phyloP scores from a whole-genome alignment of 2,888 invertebrate species.

The Pseudococcus jackbeardsleyi region DNA sequence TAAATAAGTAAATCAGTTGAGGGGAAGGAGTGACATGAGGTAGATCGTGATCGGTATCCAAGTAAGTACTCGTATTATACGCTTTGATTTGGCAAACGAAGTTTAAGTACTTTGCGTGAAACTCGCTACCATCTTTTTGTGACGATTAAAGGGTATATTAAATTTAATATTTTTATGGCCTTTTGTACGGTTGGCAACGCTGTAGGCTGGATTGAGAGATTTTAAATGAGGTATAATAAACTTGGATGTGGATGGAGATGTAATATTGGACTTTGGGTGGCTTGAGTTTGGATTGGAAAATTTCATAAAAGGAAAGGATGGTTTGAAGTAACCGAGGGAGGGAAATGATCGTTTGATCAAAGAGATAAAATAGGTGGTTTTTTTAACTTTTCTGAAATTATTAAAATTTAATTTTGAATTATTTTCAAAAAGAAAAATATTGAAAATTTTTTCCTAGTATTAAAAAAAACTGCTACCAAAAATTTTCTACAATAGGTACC shows the following conservation, averaged over 20 bases:
- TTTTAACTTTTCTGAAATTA: too few species aligned
- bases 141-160: background rate
- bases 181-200: background rate
- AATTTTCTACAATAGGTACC: too few species aligned
- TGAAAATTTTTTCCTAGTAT: too few species aligned
- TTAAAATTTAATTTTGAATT: too few species aligned
- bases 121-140: background rate
- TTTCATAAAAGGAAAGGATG: too few species aligned
- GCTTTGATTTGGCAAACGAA: slow-evolving; percentile 9
- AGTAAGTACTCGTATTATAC: slow-evolving; percentile 45
- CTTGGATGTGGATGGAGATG: background rate
- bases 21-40: background rate
- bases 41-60: slow-evolving; percentile 32
- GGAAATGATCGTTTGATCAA: too few species aligned
- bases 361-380: too few species aligned
- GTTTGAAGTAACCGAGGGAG: too few species aligned
- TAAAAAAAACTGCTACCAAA: too few species aligned
- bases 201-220: background rate
- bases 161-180: background rate
- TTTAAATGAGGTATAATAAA: background rate
- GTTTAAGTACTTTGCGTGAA: background rate
- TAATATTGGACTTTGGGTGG: background rate
- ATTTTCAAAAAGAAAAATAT: too few species aligned
- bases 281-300: too few species aligned
- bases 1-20: background rate